Percentiles rank a stretch among this genome's conserved stretches.
phyloP scores from a whole-genome alignment of 2,113 vertebrate genomes.

The Petromus typicus region DNA sequence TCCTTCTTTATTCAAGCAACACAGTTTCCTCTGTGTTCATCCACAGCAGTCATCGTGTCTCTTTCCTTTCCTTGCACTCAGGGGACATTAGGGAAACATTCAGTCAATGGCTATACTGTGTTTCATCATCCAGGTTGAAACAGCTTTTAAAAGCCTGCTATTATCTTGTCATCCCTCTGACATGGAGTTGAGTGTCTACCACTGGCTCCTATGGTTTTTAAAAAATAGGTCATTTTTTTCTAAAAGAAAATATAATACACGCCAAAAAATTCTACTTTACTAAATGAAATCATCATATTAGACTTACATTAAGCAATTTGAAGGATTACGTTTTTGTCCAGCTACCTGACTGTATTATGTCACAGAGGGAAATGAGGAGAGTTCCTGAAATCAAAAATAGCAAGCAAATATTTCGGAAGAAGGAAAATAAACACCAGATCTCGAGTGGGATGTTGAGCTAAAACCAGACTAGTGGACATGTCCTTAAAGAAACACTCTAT shows the following conservation, averaged over 20 bases:
- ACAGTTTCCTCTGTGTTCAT: conserved; percentile 8
- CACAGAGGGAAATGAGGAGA: background rate
- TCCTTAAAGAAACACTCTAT: background rate
- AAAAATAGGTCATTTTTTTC: conserved; percentile 2
- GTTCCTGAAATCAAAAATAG: background rate
- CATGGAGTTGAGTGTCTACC: background rate
- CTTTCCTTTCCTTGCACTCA: conserved; percentile 29
- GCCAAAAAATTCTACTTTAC: background rate
- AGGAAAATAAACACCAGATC: background rate
- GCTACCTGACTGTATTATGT: background rate
- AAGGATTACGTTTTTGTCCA: background rate
- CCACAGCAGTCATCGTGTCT: background rate
- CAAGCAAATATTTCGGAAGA: background rate
- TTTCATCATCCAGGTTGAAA: conserved; percentile 10
- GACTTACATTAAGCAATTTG: background rate
- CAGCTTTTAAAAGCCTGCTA: background rate
- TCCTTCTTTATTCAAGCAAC: conserved; percentile 32
- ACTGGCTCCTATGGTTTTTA: background rate
- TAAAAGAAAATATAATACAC: conserved; percentile 28
- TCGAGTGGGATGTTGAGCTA: background rate
- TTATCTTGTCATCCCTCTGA: background rate
- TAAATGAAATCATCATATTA: background rate
- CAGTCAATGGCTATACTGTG: background rate
- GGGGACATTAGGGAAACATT: conserved; percentile 25
- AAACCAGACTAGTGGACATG: background rate